A percentile compares a stretch with the other conserved stretches of the same genome.
These are phyloP conservation scores for Aleiodes testaceus DNA, from an alignment of 2,888 invertebrate species.

Conservation along the genomic window DNA sequence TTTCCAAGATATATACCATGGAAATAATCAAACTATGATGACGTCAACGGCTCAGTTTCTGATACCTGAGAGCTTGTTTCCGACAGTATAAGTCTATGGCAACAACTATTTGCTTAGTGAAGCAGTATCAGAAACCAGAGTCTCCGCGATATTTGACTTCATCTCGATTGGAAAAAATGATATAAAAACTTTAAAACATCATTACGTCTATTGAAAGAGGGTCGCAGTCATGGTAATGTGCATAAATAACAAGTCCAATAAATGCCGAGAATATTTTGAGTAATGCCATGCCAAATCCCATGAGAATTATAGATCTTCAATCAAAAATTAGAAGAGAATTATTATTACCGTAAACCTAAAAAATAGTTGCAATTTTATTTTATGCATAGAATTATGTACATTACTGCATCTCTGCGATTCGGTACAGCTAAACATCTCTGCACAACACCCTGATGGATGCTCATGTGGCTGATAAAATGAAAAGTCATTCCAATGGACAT, in stretches of 20 bases:
- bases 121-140: too few relatives aligned
- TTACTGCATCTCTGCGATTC: constrained; percentile 75
- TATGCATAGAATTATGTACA: constrained; percentile 61
- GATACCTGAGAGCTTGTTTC: too few relatives aligned
- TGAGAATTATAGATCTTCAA: constrained; percentile 67
- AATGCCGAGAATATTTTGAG: constrained; percentile 77
- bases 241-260: constrained; percentile 78
- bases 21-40: background rate
- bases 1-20: too few relatives aligned
- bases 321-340: background rate
- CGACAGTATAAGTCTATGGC: too few relatives aligned
- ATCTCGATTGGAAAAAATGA: background rate
- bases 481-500: constrained; percentile 76
- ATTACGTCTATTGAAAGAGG: constrained; percentile 76
- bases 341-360: background rate
- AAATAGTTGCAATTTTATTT: background rate
- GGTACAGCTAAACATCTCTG: constrained; percentile 79
- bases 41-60: too few relatives aligned
- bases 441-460: constrained; percentile 76
- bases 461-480: constrained; percentile 76
- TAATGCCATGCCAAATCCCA: constrained; percentile 74
- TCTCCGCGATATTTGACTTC: background rate
- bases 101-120: too few relatives aligned
- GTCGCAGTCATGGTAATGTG: constrained; percentile 80
- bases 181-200: constrained; percentile 31